These are phyloP conservation scores for Rhagoletis pomonella DNA, from an alignment of 1,140 invertebrate species.

Conservation along the genomic window DNA sequence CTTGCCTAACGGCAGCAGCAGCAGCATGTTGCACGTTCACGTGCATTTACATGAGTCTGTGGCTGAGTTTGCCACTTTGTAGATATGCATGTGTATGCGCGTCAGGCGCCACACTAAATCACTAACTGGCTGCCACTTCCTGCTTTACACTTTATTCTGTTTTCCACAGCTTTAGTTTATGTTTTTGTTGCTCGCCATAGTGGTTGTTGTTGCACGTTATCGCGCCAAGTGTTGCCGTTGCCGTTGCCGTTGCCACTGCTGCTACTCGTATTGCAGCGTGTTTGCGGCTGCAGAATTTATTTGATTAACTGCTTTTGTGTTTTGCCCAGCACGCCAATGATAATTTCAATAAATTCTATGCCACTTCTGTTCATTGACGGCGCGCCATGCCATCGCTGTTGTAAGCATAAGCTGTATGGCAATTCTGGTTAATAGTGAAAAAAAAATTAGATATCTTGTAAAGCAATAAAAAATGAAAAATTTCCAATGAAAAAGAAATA, in stretches of 20 bases:
- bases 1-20: background rate
- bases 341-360: conserved; percentile 72
- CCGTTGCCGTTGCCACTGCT: background rate
- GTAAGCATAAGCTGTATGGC: background rate
- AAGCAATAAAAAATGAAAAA: conserved; percentile 56
- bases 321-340: conserved; percentile 62
- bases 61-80: background rate
- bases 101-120: conserved; percentile 46
- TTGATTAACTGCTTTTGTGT: conserved; percentile 70
- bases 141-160: conserved; percentile 44
- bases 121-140: conserved; percentile 25
- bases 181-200: background rate
- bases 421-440: background rate
- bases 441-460: conserved; percentile 41
- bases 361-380: conserved; percentile 66
- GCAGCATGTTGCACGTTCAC: conserved; percentile 35
- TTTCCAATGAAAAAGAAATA: conserved; percentile 54
- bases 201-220: conserved; percentile 45
- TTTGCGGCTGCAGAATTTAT: conserved; percentile 66
- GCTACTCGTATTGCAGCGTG: background rate
- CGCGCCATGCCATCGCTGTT: background rate
- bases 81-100: background rate
- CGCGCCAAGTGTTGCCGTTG: conserved; percentile 60
- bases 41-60: no score
- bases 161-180: background rate